A percentile compares a stretch with the other conserved stretches of the same genome.
These are phyloP conservation scores for Amniataba percoides DNA, from an alignment of 2,797 vertebrate genomes.

Conservation along the genomic window DNA sequence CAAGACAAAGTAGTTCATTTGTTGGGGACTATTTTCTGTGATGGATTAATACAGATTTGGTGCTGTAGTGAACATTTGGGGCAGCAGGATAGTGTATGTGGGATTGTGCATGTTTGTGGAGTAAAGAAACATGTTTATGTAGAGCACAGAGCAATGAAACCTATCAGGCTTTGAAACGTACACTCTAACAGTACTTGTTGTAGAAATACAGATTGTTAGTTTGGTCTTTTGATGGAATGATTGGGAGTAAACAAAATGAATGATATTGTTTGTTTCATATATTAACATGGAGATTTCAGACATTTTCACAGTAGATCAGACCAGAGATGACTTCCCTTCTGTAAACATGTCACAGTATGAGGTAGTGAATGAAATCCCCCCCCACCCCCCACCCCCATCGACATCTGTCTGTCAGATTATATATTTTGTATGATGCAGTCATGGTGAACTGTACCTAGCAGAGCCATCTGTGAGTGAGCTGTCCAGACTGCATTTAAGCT, in stretches of 20 bases:
- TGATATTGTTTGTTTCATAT: not conserved
- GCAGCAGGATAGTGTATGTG: no score
- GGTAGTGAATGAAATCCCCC: not conserved
- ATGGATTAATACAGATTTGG: no score
- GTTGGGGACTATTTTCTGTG: no score
- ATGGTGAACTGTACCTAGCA: conserved; percentile 27
- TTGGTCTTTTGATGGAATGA: not conserved
- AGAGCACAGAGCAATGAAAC: not conserved
- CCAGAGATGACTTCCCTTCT: conserved; percentile 1
- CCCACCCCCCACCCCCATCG: not conserved
- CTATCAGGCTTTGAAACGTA: not conserved
- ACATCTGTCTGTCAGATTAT: conserved; percentile 41
- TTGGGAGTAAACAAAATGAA: not conserved
- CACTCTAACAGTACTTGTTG: not conserved
- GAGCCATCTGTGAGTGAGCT: conserved; percentile 55
- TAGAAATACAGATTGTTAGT: not conserved
- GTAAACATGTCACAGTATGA: not conserved
- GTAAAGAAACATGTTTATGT: no score
- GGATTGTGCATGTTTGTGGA: no score
- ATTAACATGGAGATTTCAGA: not conserved
- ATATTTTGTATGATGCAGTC: conserved; percentile 38
- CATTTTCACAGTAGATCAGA: not conserved
- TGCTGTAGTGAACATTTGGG: no score
- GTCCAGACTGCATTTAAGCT: conserved; percentile 40
- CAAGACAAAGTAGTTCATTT: no score